Percentiles rank a stretch among this genome's conserved stretches.
phyloP scores from a whole-genome alignment of 2,797 vertebrate genomes.

The Psittacula derbiana region DNA sequence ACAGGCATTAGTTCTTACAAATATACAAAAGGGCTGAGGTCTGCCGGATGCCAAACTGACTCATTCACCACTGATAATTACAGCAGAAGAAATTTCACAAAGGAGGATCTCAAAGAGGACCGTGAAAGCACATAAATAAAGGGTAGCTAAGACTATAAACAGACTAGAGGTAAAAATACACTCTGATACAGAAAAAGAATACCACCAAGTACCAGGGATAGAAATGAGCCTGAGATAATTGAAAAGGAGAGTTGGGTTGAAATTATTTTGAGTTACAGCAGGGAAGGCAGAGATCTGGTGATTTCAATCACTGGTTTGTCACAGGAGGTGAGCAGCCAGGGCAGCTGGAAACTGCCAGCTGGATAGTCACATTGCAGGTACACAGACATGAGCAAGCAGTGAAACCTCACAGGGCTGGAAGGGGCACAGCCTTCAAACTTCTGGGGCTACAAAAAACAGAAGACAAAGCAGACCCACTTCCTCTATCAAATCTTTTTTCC shows the following conservation, averaged over 20 bases:
- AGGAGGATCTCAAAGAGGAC: neutral
- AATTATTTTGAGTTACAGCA: conserved; percentile 37
- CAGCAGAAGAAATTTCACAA: neutral
- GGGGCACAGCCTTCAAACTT: neutral
- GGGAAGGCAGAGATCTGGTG: conserved; percentile 22
- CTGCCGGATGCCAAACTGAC: neutral
- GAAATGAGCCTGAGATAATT: conserved; percentile 52
- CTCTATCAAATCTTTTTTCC: neutral
- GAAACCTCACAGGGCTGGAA: neutral
- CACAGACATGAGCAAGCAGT: neutral
- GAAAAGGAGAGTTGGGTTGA: conserved; percentile 33
- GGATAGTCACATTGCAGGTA: neutral
- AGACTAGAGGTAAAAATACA: conserved; percentile 8
- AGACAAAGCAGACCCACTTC: neutral
- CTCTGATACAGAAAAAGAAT: conserved; percentile 5
- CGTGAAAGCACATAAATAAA: conserved; percentile 37
- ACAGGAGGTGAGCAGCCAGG: conserved; percentile 16
- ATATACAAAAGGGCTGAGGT: neutral
- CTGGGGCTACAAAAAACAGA: neutral
- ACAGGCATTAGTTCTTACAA: neutral
- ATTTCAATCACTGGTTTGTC: conserved; percentile 18
- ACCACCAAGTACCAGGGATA: conserved; percentile 30
- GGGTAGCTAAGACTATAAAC: conserved; percentile 38
- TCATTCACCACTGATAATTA: conserved; percentile 43
- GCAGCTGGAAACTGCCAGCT: conserved; percentile 21